Evolutionary conservation across 1,140 invertebrate genomes (phyloP).

Genomic region (Drosophila parvula): DNA sequence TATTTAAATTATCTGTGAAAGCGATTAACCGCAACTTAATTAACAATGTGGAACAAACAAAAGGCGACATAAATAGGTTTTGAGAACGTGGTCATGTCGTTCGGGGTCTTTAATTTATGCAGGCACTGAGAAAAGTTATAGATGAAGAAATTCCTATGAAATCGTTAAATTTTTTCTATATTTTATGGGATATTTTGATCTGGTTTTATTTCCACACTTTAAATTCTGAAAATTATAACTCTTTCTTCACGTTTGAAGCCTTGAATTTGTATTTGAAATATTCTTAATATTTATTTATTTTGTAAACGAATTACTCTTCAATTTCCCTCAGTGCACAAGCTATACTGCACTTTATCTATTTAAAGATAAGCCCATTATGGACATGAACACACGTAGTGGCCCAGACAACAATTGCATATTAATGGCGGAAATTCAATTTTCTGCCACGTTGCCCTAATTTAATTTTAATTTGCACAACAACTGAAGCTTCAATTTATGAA

Average conservation of each 20-base stretch:
- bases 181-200: neutral
- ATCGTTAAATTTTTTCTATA: neutral
- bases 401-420: constrained; percentile 54
- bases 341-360: constrained; percentile 2
- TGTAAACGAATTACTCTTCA: neutral
- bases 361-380: constrained; percentile 23
- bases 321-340: neutral
- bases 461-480: constrained; percentile 43
- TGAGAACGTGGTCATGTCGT: neutral
- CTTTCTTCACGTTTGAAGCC: neutral
- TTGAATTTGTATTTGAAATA: neutral
- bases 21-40: constrained; percentile 33
- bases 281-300: neutral
- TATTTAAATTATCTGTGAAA: constrained; percentile 35
- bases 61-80: constrained; percentile 12
- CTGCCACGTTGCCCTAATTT: constrained; percentile 52
- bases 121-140: neutral
- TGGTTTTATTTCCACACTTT: neutral
- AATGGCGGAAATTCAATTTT: constrained; percentile 60
- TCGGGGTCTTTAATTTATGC: neutral
- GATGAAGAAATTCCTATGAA: too few relatives aligned
- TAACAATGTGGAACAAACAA: constrained; percentile 14
- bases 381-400: constrained; percentile 5
- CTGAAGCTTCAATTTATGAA: neutral
- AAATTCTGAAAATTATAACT: neutral